Percentiles rank a stretch among this genome's conserved stretches.
These are phyloP conservation scores for Eremophila alpestris DNA, from an alignment of 2,797 vertebrate genomes.

Conservation along the genomic window DNA sequence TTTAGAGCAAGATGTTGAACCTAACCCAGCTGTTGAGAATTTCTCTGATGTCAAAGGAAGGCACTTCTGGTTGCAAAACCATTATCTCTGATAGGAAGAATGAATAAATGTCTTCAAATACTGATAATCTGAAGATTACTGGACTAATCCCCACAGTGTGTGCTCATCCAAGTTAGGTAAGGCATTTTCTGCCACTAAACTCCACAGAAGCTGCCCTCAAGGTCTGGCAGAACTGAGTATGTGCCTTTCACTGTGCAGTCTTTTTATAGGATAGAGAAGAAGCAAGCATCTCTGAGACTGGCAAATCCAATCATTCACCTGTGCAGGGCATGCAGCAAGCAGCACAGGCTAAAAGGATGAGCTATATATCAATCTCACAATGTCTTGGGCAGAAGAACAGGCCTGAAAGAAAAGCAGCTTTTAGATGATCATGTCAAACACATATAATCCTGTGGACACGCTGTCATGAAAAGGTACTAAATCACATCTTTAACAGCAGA, in stretches of 20 bases:
- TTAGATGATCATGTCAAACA: neutral
- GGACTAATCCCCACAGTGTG: neutral
- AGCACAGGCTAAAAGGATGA: neutral
- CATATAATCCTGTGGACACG: neutral
- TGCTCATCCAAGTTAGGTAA: neutral
- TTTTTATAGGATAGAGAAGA: neutral
- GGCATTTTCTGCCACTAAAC: neutral
- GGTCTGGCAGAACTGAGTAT: neutral
- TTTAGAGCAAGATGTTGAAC: neutral
- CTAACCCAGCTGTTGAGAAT: neutral
- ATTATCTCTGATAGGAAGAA: neutral
- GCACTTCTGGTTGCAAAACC: neutral
- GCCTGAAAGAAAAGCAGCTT: neutral
- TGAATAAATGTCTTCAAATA: neutral
- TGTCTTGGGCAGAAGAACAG: neutral
- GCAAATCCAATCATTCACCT: neutral
- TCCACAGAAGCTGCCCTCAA: neutral
- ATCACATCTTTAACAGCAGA: neutral
- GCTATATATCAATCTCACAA: neutral
- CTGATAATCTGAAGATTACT: neutral
- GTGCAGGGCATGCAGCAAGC: neutral
- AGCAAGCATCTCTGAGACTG: neutral
- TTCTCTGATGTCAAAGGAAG: neutral
- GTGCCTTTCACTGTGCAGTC: neutral
- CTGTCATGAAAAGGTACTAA: neutral